Conservation (phyloP, 2,888 invertebrate genomes). For the Drosophila borealis region DNA sequence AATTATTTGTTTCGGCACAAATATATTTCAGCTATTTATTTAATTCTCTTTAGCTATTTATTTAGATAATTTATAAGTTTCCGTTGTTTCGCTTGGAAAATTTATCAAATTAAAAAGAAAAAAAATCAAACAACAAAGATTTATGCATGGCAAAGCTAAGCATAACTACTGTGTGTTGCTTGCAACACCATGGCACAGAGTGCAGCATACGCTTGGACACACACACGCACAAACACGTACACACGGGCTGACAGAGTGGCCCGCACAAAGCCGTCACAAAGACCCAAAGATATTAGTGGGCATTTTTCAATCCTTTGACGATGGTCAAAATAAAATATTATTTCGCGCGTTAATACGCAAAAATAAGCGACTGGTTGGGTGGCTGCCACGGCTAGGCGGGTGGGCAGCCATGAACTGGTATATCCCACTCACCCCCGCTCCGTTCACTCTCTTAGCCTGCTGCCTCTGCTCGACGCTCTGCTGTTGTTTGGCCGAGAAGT, state of each 20-base stretch:
- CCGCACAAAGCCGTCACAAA: conserved; percentile 72
- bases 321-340: conserved; percentile 83
- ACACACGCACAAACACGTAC: conserved; percentile 5
- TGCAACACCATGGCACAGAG: conserved; percentile 12
- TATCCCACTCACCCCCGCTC: conserved; percentile 2
- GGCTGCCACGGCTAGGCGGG: conserved; percentile 58
- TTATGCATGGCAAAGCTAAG: conserved; percentile 27
- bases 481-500: conserved; percentile 83
- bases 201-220: neutral
- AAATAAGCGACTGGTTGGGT: conserved; percentile 76
- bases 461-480: conserved; percentile 36
- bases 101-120: conserved; percentile 20
- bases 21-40: neutral
- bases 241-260: conserved; percentile 24
- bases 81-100: neutral
- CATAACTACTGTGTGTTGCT: conserved; percentile 38
- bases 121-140: conserved; percentile 28
- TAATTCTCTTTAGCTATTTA: neutral
- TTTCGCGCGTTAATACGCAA: conserved; percentile 83
- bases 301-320: conserved; percentile 85
- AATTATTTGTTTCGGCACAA: neutral
- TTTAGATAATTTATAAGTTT: neutral
- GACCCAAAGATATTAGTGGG: conserved; percentile 83
- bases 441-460: neutral
- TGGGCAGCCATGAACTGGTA: conserved; percentile 51